These are phyloP conservation scores for Cheilosia soror DNA, from an alignment of 2,888 invertebrate genomes.

Conservation along the genomic window DNA sequence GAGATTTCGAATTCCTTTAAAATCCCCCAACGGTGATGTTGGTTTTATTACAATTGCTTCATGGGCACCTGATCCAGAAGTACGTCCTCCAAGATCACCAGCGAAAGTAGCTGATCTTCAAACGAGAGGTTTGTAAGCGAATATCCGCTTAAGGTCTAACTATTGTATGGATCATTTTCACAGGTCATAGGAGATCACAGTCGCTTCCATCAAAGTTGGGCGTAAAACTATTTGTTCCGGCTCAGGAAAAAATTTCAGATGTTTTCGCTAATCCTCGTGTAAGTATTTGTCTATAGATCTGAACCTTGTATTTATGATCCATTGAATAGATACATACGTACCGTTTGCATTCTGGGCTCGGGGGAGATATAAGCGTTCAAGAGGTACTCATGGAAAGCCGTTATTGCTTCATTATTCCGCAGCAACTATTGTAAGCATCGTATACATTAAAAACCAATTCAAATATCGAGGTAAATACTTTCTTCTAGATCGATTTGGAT, in stretches of 20 bases:
- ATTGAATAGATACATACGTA: conserved; percentile 87
- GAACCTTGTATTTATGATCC: not conserved
- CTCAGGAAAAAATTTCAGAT: conserved; percentile 89
- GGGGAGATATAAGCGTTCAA: conserved; percentile 96
- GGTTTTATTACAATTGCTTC: conserved; percentile 94
- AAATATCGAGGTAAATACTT: not conserved
- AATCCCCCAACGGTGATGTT: conserved; percentile 87
- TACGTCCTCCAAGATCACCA: conserved; percentile 83
- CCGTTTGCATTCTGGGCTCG: conserved; percentile 95
- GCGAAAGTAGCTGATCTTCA: conserved; percentile 81
- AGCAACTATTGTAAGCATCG: conserved; percentile 91
- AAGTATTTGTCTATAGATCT: not conserved
- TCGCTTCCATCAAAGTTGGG: conserved; percentile 93
- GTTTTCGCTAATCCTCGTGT: conserved; percentile 89
- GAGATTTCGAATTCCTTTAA: conserved; percentile 84
- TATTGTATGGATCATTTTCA: not conserved
- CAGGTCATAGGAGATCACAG: conserved; percentile 90
- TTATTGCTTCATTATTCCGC: conserved; percentile 93
- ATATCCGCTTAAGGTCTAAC: not conserved
- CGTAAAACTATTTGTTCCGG: conserved; percentile 91
- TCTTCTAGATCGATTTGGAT: conserved; percentile 92
- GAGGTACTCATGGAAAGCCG: conserved; percentile 97
- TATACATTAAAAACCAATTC: no score
- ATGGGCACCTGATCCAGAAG: conserved; percentile 93
- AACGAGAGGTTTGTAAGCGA: conserved; percentile 73